Percentiles rank a stretch among this genome's conserved stretches.
These are phyloP conservation scores for Mythimna impura DNA, from an alignment of 2,888 invertebrate species.

Conservation along the genomic window DNA sequence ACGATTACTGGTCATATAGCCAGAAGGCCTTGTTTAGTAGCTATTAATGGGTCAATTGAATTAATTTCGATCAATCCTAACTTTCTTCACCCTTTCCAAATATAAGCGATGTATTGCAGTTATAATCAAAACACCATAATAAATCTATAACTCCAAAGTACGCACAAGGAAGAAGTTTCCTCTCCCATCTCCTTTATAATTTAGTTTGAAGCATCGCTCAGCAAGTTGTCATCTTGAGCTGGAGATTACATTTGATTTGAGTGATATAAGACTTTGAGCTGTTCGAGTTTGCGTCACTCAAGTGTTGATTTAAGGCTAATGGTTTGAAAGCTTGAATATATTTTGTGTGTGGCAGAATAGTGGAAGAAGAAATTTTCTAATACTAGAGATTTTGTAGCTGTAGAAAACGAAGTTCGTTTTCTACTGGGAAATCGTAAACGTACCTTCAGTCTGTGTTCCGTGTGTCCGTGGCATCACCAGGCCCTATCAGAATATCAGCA, in stretches of 20 bases:
- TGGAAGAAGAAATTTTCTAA: background rate
- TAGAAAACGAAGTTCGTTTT: no score
- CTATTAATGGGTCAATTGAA: no score
- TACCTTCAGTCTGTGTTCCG: no score
- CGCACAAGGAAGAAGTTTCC: constrained; percentile 9
- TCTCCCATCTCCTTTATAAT: constrained; percentile 31
- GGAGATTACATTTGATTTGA: constrained; percentile 55
- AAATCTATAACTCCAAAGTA: constrained; percentile 11
- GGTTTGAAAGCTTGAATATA: background rate
- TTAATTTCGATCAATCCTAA: no score
- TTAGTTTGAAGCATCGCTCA: constrained; percentile 18
- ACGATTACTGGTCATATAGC: no score
- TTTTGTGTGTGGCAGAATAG: background rate
- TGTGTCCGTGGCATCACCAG: no score
- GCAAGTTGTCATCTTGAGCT: constrained; percentile 33
- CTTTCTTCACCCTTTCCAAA: background rate
- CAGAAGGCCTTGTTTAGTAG: no score
- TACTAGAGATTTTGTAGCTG: no score
- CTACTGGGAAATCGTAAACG: no score
- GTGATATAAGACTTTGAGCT: constrained; percentile 45
- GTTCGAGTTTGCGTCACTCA: constrained; percentile 20
- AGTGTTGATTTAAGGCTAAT: constrained; percentile 29
- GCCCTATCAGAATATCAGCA: no score
- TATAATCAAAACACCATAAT: constrained; percentile 16
- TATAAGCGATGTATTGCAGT: background rate